Base-by-base conservation (phyloP, 2,113 vertebrate genomes). In the Ifrita kowaldi region DNA sequence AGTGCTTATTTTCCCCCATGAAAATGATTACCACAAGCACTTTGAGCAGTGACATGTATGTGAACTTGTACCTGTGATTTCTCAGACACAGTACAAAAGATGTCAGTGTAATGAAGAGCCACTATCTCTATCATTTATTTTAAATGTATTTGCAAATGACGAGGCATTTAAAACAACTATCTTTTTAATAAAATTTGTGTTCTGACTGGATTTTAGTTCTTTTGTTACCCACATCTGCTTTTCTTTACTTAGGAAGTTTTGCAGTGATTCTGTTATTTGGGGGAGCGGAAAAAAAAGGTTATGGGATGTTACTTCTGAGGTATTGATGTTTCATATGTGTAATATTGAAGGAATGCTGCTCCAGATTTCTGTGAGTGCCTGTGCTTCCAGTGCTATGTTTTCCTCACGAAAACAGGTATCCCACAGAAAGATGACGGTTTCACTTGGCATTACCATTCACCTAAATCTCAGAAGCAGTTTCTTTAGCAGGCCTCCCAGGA, bases 1-100 rank as follows among this genome's bases (percentile, higher is more conserved):
- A 89, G 65, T 76, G 82, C 84, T 93, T 96, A 47, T 86, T 95
- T 96, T 84, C 90, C 83, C 76, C 75, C 33, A 39, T 79, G 84
- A 87, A 96, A 91, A 84, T 69, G 77, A 85, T 95, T 90, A 70
- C 41, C 55, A 89, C 4, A 7, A 91, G 69, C 82, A 46, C 85
- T 87, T 73, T 75, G 41, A 0, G 4, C 53, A 67, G 42, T 63
- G 26, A 28, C 77, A 69, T 37, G 79, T 35, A 3, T 89, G 87
- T 84, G 77, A 86, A 39, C 8, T 65, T 78, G 71, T 47, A 84
- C 70, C 41, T 19, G 32, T 32, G 60, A 56, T 87, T 94, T 88
- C 55, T 57, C 53, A 75, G 79, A 35, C 50, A 24, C 28, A 32
- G 76, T 41, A 52, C 30, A 73, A 74, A 77, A 68, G 35, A 42